Conservation (phyloP, 2,888 invertebrate genomes). For the Drosophila histrio region DNA sequence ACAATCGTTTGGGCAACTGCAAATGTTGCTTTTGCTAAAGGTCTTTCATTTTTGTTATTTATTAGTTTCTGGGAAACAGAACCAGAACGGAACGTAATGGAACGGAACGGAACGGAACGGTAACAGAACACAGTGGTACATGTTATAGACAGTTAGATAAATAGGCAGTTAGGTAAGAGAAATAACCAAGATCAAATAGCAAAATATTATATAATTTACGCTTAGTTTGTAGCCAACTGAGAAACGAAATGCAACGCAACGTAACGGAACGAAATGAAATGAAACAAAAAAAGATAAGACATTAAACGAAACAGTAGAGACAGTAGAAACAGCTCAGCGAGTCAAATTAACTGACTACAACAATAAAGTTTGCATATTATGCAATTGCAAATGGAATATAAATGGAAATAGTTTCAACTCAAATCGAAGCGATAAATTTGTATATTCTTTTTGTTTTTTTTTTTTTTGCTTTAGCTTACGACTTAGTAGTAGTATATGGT, state of each 20-base stretch:
- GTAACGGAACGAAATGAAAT: conserved; percentile 25
- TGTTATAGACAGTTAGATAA: conserved; percentile 45
- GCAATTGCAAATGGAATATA: too few relatives aligned
- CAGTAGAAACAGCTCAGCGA: conserved; percentile 60
- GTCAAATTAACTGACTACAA: conserved; percentile 54
- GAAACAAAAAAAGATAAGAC: conserved; percentile 15
- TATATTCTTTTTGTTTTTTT: not conserved
- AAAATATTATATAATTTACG: not conserved
- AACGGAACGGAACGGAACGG: conserved; percentile 33
- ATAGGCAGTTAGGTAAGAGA: conserved; percentile 29
- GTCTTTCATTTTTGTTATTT: not conserved
- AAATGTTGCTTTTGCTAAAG: conserved; percentile 31
- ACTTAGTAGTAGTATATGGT: conserved; percentile 28
- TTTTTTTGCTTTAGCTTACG: conserved; percentile 10
- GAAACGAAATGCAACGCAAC: conserved; percentile 29
- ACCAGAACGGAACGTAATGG: conserved; percentile 33
- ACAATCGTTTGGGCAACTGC: not conserved
- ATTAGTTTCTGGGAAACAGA: conserved; percentile 9
- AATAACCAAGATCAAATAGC: conserved; percentile 4
- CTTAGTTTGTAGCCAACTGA: conserved; percentile 27
- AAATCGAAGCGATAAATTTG: conserved; percentile 16
- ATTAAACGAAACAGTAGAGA: conserved; percentile 26
- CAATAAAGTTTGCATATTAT: conserved; percentile 28
- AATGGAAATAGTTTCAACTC: conserved; percentile 10
- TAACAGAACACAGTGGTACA: conserved; percentile 43